phyloP scores from a whole-genome alignment of 2,797 vertebrate species.

The Liparis tanakae region DNA sequence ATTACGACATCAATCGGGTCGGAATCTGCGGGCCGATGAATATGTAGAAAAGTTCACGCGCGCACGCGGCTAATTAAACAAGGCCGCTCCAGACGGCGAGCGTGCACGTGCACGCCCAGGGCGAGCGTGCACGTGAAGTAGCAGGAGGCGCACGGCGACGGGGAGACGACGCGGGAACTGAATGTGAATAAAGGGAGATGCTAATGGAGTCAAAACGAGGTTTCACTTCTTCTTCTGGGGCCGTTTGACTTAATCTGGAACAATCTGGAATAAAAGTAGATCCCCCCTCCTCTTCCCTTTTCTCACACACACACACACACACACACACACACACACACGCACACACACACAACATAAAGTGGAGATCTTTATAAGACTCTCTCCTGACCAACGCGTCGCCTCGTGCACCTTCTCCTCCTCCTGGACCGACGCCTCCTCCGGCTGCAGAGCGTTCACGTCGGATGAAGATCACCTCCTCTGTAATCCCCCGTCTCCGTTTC shows the following conservation, averaged over 20 bases:
- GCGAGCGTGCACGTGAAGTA: slow-evolving; percentile 51
- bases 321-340: too few relatives aligned
- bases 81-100: slow-evolving; percentile 57
- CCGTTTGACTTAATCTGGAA: neutral
- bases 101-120: slow-evolving; percentile 43
- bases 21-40: slow-evolving; percentile 59
- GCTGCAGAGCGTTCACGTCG: slow-evolving; percentile 45
- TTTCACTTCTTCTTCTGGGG: neutral
- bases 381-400: slow-evolving; percentile 12
- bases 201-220: slow-evolving; percentile 4
- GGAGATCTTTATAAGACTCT: too few relatives aligned
- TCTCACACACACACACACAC: too few relatives aligned
- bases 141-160: slow-evolving; percentile 45
- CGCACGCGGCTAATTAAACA: slow-evolving; percentile 57
- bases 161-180: slow-evolving; percentile 32
- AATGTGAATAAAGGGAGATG: slow-evolving; percentile 31
- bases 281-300: too few relatives aligned
- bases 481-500: slow-evolving; percentile 51
- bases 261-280: neutral
- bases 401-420: slow-evolving; percentile 18
- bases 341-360: too few relatives aligned
- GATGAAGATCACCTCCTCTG: slow-evolving; percentile 57
- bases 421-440: slow-evolving; percentile 38
- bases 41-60: slow-evolving; percentile 63
- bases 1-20: slow-evolving; percentile 66